These are phyloP conservation scores for Alfaro cultratus DNA, from an alignment of 2,797 vertebrate genomes.

Conservation along the genomic window DNA sequence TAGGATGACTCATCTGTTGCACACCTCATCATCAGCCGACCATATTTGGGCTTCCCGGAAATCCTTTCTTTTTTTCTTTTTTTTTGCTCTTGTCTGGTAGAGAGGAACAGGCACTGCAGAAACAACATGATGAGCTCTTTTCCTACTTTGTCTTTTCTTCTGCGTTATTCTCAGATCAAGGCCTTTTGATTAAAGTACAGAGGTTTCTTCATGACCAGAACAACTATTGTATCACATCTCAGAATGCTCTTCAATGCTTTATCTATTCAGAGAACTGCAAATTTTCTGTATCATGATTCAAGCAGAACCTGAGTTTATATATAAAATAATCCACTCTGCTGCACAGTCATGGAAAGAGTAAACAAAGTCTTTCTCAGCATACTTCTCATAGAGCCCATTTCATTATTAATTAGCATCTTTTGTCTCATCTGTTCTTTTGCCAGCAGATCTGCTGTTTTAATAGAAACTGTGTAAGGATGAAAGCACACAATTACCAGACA, in stretches of 20 bases:
- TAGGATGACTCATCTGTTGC: constrained; percentile 81
- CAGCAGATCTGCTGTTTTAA: neutral
- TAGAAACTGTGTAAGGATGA: neutral
- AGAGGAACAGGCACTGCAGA: constrained; percentile 50
- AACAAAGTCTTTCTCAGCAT: neutral
- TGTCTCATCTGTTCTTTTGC: neutral
- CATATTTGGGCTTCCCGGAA: constrained; percentile 84
- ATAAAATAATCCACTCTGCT: neutral
- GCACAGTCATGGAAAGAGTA: constrained; percentile 1
- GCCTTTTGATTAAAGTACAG: constrained; percentile 21
- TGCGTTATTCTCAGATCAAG: constrained; percentile 29
- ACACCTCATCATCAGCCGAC: constrained; percentile 79
- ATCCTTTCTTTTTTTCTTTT: constrained; percentile 48
- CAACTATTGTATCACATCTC: constrained; percentile 20
- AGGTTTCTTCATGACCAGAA: constrained; percentile 31
- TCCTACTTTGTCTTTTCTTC: constrained; percentile 45
- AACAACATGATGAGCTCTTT: constrained; percentile 45
- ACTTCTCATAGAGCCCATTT: neutral
- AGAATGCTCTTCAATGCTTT: constrained; percentile 9
- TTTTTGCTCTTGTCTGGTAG: constrained; percentile 49
- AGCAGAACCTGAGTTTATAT: neutral
- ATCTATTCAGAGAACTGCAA: constrained; percentile 6
- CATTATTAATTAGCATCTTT: constrained; percentile 1
- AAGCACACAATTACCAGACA: neutral
- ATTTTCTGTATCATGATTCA: constrained; percentile 13